Conservation (phyloP, 2,797 vertebrate species). For the Protonibea diacanthus region DNA sequence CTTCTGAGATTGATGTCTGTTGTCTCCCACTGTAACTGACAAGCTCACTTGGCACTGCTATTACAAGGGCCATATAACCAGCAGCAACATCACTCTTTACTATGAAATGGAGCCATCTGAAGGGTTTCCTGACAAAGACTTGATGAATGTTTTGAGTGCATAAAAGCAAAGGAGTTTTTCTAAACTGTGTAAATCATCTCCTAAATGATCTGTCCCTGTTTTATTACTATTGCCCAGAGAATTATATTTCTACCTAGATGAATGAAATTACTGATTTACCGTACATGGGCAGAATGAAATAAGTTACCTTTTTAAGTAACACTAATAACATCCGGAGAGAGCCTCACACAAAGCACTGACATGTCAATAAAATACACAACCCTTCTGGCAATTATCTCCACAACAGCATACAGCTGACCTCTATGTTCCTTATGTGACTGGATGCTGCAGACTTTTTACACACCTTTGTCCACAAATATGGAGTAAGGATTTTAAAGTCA, state of each 20-base stretch:
- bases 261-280: constrained; percentile 43
- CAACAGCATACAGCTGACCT: not conserved
- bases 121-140: constrained; percentile 53
- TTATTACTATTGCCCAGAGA: constrained; percentile 44
- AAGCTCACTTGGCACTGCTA: constrained; percentile 40
- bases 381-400: constrained; percentile 39
- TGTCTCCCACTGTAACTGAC: constrained; percentile 38
- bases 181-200: constrained; percentile 46
- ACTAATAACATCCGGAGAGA: constrained; percentile 11
- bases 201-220: constrained; percentile 29
- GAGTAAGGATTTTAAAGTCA: not conserved
- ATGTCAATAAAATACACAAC: constrained; percentile 31
- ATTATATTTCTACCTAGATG: constrained; percentile 47
- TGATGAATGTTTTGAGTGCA: constrained; percentile 57
- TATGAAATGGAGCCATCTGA: constrained; percentile 41
- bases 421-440: not conserved
- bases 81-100: constrained; percentile 44
- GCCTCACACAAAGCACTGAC: constrained; percentile 30
- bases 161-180: constrained; percentile 49
- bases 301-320: constrained; percentile 40
- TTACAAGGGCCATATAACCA: constrained; percentile 48
- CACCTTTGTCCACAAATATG: not conserved
- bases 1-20: constrained; percentile 25
- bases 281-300: constrained; percentile 31
- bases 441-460: not conserved